A percentile compares a stretch with the other conserved stretches of the same genome.
Evolutionary conservation across 2,113 vertebrate genomes (phyloP).

Genomic region (Cercopithecus mona): DNA sequence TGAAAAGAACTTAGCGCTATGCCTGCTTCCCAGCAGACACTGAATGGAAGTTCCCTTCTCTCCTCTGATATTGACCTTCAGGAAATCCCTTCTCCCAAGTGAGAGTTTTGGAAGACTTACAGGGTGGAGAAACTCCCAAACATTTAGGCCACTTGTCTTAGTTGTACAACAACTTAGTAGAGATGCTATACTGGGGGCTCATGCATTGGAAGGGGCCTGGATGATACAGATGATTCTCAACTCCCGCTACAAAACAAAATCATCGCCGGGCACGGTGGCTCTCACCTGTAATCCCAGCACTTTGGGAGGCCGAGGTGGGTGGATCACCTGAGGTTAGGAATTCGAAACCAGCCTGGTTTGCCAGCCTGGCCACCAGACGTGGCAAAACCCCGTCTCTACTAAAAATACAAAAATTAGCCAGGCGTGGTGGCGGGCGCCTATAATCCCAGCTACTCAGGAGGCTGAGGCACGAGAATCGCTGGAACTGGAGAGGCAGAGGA

Average conservation of each 20-base stretch:
- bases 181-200: neutral
- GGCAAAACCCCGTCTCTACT: too few relatives aligned
- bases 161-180: neutral
- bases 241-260: neutral
- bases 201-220: neutral
- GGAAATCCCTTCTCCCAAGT: slow-evolving; percentile 15
- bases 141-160: neutral
- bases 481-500: too few relatives aligned
- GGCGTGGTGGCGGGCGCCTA: too few relatives aligned
- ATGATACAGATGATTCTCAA: neutral
- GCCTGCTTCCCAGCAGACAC: neutral
- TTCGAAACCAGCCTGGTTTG: too few relatives aligned
- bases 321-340: too few relatives aligned
- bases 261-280: neutral
- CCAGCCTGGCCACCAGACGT: too few relatives aligned
- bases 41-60: neutral
- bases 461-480: too few relatives aligned
- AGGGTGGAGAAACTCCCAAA: neutral
- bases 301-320: too few relatives aligned
- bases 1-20: neutral
- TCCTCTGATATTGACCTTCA: neutral
- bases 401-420: too few relatives aligned
- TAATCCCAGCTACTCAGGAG: too few relatives aligned
- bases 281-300: too few relatives aligned
- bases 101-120: neutral